These are phyloP conservation scores for Scaptodrosophila lebanonensis DNA, from an alignment of 1,140 invertebrate species.

Conservation along the genomic window DNA sequence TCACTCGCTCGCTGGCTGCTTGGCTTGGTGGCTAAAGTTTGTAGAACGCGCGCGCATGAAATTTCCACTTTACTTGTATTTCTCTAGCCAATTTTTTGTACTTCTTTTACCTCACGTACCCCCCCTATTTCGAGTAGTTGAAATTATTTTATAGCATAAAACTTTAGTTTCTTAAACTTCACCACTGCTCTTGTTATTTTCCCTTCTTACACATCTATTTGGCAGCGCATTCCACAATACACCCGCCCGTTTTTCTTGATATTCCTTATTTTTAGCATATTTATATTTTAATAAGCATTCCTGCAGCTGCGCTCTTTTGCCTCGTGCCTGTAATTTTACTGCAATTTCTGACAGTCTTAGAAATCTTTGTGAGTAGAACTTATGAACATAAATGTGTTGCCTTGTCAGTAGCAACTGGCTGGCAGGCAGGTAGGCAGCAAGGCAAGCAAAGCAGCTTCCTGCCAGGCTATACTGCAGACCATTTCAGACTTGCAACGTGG, in stretches of 20 bases:
- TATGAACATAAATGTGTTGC: slow-evolving; percentile 58
- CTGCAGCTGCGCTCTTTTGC: slow-evolving; percentile 63
- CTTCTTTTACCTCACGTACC: slow-evolving; percentile 4
- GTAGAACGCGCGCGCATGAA: slow-evolving; percentile 63
- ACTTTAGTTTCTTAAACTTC: slow-evolving; percentile 73
- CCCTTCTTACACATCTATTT: slow-evolving; percentile 38
- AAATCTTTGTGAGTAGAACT: slow-evolving; percentile 69
- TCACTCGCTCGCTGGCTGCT: slow-evolving; percentile 37
- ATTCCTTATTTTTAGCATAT: slow-evolving; percentile 59
- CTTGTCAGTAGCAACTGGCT: slow-evolving; percentile 65
- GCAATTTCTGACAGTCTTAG: slow-evolving; percentile 74
- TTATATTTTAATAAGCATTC: slow-evolving; percentile 75
- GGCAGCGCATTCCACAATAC: too few species aligned
- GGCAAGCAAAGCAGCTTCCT: background rate
- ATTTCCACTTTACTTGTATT: slow-evolving; percentile 72
- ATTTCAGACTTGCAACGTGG: slow-evolving; percentile 50
- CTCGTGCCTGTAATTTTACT: slow-evolving; percentile 59
- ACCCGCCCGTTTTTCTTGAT: slow-evolving; percentile 23
- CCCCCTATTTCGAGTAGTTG: slow-evolving; percentile 58
- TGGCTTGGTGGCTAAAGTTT: slow-evolving; percentile 59
- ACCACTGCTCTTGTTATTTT: slow-evolving; percentile 20
- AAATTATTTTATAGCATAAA: slow-evolving; percentile 75
- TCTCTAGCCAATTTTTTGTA: slow-evolving; percentile 55
- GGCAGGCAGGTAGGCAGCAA: background rate
- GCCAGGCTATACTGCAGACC: slow-evolving; percentile 10